A percentile compares a stretch with the other conserved stretches of the same genome.
phyloP scores from a whole-genome alignment of 2,797 vertebrate genomes.

The Potorous gilbertii region DNA sequence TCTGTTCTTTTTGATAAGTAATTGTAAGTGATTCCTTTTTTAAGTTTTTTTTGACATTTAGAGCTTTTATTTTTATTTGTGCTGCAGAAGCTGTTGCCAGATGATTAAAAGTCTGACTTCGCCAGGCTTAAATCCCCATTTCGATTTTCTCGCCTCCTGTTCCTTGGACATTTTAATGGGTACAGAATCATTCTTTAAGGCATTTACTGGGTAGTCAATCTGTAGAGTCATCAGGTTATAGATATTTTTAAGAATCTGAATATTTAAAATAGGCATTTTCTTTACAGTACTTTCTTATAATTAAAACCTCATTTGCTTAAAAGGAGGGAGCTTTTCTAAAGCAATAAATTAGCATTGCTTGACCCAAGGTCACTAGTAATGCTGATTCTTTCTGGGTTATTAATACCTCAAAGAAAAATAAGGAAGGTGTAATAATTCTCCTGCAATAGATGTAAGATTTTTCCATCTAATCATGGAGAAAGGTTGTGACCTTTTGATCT shows the following conservation, averaged over 20 bases:
- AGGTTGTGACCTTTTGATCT: constrained; percentile 80
- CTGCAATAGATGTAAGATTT: constrained; percentile 81
- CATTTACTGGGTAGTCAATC: constrained; percentile 56
- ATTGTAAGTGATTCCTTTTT: constrained; percentile 45
- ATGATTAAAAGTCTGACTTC: constrained; percentile 34
- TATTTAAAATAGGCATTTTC: constrained; percentile 78
- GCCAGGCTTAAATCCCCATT: constrained; percentile 66
- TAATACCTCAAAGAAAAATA: constrained; percentile 81
- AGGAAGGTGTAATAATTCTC: constrained; percentile 72
- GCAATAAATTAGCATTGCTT: constrained; percentile 80
- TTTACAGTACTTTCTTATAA: constrained; percentile 73
- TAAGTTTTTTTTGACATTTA: constrained; percentile 16
- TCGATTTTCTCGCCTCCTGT: constrained; percentile 32
- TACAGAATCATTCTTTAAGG: constrained; percentile 69
- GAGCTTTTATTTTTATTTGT: constrained; percentile 42
- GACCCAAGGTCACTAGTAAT: constrained; percentile 75
- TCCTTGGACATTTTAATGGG: constrained; percentile 69
- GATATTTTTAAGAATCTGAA: constrained; percentile 64
- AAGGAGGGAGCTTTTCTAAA: constrained; percentile 79
- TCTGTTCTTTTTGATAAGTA: constrained; percentile 24
- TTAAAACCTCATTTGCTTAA: constrained; percentile 83
- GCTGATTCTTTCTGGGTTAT: constrained; percentile 76
- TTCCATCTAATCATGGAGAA: constrained; percentile 80
- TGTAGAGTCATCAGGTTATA: constrained; percentile 75
- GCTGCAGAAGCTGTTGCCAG: not conserved